phyloP scores from a whole-genome alignment of 2,888 invertebrate genomes.

The Bugulina stolonifera region DNA sequence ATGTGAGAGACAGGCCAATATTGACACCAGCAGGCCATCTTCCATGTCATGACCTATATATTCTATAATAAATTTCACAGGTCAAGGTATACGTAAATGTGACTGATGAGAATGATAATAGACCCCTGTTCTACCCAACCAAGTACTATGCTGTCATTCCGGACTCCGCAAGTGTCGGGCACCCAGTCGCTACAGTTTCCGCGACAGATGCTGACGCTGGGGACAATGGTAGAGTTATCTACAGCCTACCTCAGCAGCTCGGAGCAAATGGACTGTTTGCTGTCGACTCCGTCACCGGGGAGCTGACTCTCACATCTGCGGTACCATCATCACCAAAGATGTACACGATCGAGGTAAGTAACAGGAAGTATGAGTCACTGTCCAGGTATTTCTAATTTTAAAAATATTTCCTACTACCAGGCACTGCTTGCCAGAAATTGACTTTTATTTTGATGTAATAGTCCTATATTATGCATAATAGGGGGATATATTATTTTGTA shows the following conservation, averaged over 20 bases:
- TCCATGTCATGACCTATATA: no score
- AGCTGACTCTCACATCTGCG: conserved; percentile 41
- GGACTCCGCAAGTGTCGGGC: conserved; percentile 60
- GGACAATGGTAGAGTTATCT: conserved; percentile 66
- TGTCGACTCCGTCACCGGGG: conserved; percentile 79
- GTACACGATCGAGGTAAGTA: conserved; percentile 83
- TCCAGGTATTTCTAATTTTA: no score
- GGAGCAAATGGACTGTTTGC: conserved; percentile 80
- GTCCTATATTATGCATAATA: no score
- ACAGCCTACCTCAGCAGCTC: conserved; percentile 68
- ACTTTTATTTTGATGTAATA: no score
- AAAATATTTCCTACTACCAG: no score
- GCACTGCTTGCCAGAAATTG: no score
- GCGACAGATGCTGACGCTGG: conserved; percentile 81
- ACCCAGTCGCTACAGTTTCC: conserved; percentile 65
- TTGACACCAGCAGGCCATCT: no score
- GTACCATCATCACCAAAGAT: conserved; percentile 80
- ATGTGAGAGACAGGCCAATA: no score
- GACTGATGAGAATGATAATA: conserved; percentile 67
- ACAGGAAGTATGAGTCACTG: no score
- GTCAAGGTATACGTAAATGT: conserved; percentile 76
- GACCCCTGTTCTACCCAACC: conserved; percentile 75
- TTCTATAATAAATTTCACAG: no score
- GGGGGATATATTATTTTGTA: no score
- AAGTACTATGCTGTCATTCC: conserved; percentile 73